A percentile compares a stretch with the other conserved stretches of the same genome.
These are phyloP conservation scores for Grammomys surdaster DNA, from an alignment of 2,113 vertebrate genomes.

Conservation along the genomic window DNA sequence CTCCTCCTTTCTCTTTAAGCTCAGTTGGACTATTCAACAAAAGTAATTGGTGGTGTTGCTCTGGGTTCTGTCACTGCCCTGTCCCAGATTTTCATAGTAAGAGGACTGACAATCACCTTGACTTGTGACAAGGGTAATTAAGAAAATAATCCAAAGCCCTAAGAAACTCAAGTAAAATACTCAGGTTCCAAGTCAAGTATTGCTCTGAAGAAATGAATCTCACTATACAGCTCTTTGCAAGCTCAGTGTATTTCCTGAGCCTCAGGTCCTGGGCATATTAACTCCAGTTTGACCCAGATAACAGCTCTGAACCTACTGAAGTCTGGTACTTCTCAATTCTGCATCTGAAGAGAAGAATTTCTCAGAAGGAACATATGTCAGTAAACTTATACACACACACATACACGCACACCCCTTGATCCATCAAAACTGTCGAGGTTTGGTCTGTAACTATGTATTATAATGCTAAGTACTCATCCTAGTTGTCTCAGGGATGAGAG, in stretches of 20 bases:
- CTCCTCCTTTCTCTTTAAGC: neutral
- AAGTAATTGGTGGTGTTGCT: neutral
- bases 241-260: accelerated
- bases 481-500: too few relatives aligned
- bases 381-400: neutral
- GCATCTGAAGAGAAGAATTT: neutral
- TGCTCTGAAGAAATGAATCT: neutral
- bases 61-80: neutral
- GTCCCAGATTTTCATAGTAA: neutral
- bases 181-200: neutral
- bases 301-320: neutral
- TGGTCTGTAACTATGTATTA: too few relatives aligned
- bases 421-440: too few relatives aligned
- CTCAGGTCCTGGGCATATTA: accelerated
- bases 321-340: neutral
- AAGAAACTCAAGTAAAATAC: neutral
- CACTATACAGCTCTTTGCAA: accelerated
- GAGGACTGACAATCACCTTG: too few relatives aligned
- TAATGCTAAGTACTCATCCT: too few relatives aligned
- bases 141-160: neutral
- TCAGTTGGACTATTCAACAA: too few relatives aligned
- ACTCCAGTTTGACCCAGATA: neutral
- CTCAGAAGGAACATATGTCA: neutral
- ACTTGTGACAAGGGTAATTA: neutral
- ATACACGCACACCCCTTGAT: too few relatives aligned